Conservation (phyloP, 2,888 invertebrate species). For the Tachina grossa region DNA sequence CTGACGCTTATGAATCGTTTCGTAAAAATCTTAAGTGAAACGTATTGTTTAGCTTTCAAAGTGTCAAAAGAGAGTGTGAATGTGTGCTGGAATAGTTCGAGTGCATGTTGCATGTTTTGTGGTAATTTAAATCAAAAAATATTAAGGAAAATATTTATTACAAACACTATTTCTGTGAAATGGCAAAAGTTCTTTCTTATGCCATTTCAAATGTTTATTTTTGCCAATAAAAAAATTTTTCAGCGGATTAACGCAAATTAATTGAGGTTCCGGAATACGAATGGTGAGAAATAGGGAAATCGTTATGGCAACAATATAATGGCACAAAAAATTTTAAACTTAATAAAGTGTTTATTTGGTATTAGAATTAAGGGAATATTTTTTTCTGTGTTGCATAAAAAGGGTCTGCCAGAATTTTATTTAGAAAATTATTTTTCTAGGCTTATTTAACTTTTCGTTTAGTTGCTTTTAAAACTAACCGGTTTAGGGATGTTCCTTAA, state of each 20-base stretch:
- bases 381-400: too few relatives aligned
- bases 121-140: constrained; percentile 64
- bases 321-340: too few relatives aligned
- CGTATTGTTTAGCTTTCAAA: constrained; percentile 26
- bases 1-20: constrained; percentile 69
- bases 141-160: constrained; percentile 43
- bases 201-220: constrained; percentile 40
- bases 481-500: not conserved
- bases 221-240: constrained; percentile 40
- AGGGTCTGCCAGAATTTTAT: too few relatives aligned
- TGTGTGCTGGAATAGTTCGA: constrained; percentile 23
- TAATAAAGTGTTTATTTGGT: too few relatives aligned
- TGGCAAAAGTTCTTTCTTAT: constrained; percentile 16
- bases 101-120: constrained; percentile 67
- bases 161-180: constrained; percentile 39
- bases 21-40: not conserved
- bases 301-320: too few relatives aligned
- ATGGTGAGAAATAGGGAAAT: not conserved
- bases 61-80: constrained; percentile 26
- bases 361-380: too few relatives aligned
- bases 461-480: too few relatives aligned
- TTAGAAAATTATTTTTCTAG: too few relatives aligned
- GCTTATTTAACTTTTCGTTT: too few relatives aligned
- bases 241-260: constrained; percentile 67
- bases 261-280: constrained; percentile 62